Conservation (phyloP, 2,797 vertebrate genomes). For the Sebastolobus altivelis region DNA sequence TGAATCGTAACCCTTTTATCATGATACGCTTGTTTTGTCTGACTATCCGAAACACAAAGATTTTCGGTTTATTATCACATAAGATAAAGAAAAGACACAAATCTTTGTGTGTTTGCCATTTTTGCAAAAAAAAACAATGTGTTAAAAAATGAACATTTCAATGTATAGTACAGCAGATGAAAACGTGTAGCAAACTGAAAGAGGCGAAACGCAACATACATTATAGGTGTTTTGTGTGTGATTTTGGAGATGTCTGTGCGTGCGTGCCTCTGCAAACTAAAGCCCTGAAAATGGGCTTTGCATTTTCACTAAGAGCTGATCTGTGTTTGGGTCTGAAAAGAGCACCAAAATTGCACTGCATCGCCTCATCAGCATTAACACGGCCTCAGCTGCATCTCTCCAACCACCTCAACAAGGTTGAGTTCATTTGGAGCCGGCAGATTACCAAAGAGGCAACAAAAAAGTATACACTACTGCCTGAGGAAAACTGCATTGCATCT, state of each 20-base stretch:
- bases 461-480: neutral
- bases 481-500: neutral
- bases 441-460: constrained; percentile 9
- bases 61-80: neutral
- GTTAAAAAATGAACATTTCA: neutral
- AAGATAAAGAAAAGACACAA: too few species aligned
- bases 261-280: neutral
- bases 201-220: neutral
- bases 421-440: constrained; percentile 4
- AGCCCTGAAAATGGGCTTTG: neutral
- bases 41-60: too few species aligned
- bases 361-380: neutral
- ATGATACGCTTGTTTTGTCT: neutral
- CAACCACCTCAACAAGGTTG: neutral
- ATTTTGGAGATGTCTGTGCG: neutral
- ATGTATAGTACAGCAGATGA: neutral
- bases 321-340: constrained; percentile 1
- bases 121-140: neutral
- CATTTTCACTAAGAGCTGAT: neutral
- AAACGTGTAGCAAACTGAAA: neutral
- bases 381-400: constrained; percentile 5
- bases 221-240: neutral
- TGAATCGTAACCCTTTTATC: too few species aligned
- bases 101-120: neutral
- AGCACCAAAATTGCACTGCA: neutral